Evolutionary conservation across 2,888 invertebrate species (phyloP).

Genomic region (Eupeodes luniger): DNA sequence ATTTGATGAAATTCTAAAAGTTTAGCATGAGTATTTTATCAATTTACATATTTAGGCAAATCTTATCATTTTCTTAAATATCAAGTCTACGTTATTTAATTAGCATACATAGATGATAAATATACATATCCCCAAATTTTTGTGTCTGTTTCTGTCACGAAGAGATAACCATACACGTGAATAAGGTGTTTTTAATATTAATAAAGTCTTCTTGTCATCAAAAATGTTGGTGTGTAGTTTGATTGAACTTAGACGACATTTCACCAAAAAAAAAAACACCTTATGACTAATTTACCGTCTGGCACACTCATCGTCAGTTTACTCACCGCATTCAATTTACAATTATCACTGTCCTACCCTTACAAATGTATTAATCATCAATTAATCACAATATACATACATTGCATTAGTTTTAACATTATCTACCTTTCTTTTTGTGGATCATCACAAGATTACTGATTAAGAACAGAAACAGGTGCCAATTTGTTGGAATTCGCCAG

Average conservation of each 20-base stretch:
- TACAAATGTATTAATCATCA: constrained; percentile 28
- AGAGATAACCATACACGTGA: constrained; percentile 2
- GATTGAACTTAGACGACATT: constrained; percentile 25
- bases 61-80: neutral
- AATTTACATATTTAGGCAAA: neutral
- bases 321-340: constrained; percentile 47
- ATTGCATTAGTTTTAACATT: constrained; percentile 11
- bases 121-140: neutral
- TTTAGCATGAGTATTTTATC: neutral
- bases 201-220: constrained; percentile 50
- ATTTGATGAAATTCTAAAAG: no score
- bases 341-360: constrained; percentile 26
- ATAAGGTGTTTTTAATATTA: constrained; percentile 8
- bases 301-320: constrained; percentile 47
- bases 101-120: neutral
- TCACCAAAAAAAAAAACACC: constrained; percentile 20
- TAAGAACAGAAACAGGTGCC: constrained; percentile 13
- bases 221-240: constrained; percentile 24
- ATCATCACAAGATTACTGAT: neutral
- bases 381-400: constrained; percentile 29
- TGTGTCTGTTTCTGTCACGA: neutral
- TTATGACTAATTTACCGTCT: constrained; percentile 52
- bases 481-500: neutral
- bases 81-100: neutral
- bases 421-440: neutral